These are phyloP conservation scores for Drosophila mayri DNA, from an alignment of 1,140 invertebrate genomes.

Conservation along the genomic window DNA sequence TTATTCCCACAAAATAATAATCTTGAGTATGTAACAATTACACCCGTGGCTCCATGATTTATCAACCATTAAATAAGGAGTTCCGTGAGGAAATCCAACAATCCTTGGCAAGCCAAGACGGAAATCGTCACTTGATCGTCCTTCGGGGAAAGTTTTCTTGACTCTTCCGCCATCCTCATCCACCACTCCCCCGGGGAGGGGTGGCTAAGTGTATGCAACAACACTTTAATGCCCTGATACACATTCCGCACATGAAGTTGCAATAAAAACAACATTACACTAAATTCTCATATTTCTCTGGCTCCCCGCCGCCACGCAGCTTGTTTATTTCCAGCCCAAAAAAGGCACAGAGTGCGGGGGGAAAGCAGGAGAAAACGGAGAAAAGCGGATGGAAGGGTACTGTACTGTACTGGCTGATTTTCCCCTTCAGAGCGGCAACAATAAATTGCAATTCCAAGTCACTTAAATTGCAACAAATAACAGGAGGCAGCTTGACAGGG, in stretches of 20 bases:
- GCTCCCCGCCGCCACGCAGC: neutral
- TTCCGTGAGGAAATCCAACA: neutral
- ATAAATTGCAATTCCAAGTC: constrained; percentile 83
- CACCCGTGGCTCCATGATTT: neutral
- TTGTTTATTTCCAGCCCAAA: constrained; percentile 48
- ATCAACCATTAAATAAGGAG: constrained; percentile 1
- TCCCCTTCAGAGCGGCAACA: constrained; percentile 46
- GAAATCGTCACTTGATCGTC: constrained; percentile 33
- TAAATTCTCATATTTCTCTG: constrained; percentile 73
- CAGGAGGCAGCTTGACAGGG: constrained; percentile 72
- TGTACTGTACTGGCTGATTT: constrained; percentile 21
- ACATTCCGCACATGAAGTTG: constrained; percentile 72
- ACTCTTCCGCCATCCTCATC: neutral
- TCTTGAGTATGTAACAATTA: neutral
- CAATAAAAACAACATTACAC: constrained; percentile 78
- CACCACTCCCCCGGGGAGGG: no score
- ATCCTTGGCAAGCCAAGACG: constrained; percentile 5
- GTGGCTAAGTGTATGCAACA: constrained; percentile 47
- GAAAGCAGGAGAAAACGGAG: no score
- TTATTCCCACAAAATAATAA: neutral
- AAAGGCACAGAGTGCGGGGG: neutral
- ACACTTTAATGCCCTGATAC: constrained; percentile 57
- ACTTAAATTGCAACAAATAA: constrained; percentile 83
- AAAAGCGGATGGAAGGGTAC: neutral
- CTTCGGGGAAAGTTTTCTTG: constrained; percentile 21